Conservation (phyloP, 2,888 invertebrate genomes). For the Dryobotodes eremita region DNA sequence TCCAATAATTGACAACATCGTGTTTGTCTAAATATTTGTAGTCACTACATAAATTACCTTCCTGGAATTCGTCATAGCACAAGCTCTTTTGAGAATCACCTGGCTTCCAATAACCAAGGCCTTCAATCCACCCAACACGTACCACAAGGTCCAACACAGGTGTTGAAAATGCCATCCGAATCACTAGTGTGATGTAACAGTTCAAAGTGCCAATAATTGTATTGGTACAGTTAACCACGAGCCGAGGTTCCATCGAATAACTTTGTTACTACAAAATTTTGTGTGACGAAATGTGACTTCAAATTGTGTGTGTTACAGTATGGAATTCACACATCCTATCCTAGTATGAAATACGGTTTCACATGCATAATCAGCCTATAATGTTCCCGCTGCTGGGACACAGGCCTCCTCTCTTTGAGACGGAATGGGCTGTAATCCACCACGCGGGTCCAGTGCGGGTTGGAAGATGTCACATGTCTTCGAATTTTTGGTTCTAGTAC, state of each 20-base stretch:
- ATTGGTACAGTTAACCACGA: constrained; percentile 23
- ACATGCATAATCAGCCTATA: too few relatives aligned
- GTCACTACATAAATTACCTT: neutral
- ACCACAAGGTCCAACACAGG: neutral
- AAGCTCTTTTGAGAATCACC: neutral
- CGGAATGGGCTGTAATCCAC: too few relatives aligned
- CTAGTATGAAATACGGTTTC: too few relatives aligned
- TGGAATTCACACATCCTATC: neutral
- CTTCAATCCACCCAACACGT: constrained; percentile 8
- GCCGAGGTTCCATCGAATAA: neutral
- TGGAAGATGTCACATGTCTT: too few relatives aligned
- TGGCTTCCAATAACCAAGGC: neutral
- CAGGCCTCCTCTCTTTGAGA: too few relatives aligned
- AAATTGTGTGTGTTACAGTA: neutral
- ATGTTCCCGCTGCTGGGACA: too few relatives aligned
- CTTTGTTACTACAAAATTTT: neutral
- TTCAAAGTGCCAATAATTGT: constrained; percentile 39
- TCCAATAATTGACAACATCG: too few relatives aligned
- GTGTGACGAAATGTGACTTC: neutral
- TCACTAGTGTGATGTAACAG: constrained; percentile 34
- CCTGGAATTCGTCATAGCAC: neutral
- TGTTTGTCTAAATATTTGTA: too few relatives aligned
- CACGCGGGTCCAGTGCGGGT: too few relatives aligned
- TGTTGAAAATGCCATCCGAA: constrained; percentile 1
- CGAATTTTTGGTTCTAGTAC: too few relatives aligned